Percentiles rank a stretch among this genome's conserved stretches.
phyloP scores from a whole-genome alignment of 1,140 invertebrate genomes.

The Drosophila yakuba region DNA sequence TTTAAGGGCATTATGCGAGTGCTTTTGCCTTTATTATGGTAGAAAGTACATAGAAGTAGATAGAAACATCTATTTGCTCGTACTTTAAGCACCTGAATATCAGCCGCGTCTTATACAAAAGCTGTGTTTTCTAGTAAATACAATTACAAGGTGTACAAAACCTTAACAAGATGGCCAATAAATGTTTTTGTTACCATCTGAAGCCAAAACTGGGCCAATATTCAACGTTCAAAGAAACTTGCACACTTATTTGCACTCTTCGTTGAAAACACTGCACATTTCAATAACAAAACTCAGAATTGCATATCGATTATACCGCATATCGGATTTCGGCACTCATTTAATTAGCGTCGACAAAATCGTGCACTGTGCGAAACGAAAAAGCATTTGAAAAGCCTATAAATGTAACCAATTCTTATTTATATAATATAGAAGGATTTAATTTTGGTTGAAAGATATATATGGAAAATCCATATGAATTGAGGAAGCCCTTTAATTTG shows the following conservation, averaged over 20 bases:
- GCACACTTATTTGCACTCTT: background rate
- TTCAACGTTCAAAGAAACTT: background rate
- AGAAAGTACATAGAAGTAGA: too few relatives aligned
- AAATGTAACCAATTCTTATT: background rate
- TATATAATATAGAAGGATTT: background rate
- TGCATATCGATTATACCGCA: slow-evolving; percentile 12
- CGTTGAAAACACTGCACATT: background rate
- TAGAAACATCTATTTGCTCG: too few relatives aligned
- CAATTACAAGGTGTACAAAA: too few relatives aligned
- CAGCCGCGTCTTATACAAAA: too few relatives aligned
- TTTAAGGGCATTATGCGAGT: background rate
- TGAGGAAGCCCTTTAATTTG: too few relatives aligned
- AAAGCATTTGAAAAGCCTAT: background rate
- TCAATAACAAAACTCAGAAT: background rate
- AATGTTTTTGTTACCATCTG: background rate
- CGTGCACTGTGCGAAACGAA: background rate
- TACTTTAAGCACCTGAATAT: too few relatives aligned
- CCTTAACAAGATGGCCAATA: too few relatives aligned
- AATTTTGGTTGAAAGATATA: too few relatives aligned
- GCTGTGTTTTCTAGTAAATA: too few relatives aligned
- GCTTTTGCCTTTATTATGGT: too few relatives aligned
- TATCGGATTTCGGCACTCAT: slow-evolving; percentile 9
- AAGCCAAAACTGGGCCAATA: background rate
- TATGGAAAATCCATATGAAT: too few relatives aligned
- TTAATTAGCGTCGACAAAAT: slow-evolving; percentile 7